Percentiles rank a stretch among this genome's conserved stretches.
Conservation (phyloP, 2,113 vertebrate genomes). For the Pontoporia blainvillei region DNA sequence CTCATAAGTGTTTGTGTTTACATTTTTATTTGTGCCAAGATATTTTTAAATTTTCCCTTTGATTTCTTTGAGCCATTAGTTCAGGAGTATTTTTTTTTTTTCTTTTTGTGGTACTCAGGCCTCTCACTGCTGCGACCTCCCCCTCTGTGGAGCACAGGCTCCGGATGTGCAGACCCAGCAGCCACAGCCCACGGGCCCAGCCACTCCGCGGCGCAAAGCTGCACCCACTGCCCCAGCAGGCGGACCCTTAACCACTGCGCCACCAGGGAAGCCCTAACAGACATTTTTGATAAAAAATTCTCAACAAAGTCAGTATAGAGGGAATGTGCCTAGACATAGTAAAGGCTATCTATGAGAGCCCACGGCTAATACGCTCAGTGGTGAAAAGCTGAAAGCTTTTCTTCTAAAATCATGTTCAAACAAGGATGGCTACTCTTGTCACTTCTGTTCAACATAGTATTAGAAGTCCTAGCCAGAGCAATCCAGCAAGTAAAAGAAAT, state of each 20-base stretch:
- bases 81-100: neutral
- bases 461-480: neutral
- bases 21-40: neutral
- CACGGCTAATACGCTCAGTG: neutral
- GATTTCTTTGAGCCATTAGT: too few species aligned
- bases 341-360: neutral
- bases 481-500: neutral
- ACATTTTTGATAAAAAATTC: neutral
- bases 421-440: neutral
- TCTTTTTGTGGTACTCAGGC: too few species aligned
- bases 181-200: too few species aligned
- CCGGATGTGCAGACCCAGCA: too few species aligned
- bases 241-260: too few species aligned
- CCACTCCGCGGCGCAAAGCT: too few species aligned
- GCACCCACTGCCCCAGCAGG: too few species aligned
- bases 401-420: neutral
- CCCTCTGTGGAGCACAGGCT: too few species aligned
- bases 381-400: neutral
- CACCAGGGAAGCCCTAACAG: neutral
- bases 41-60: too few species aligned
- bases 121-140: too few species aligned
- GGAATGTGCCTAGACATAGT: neutral
- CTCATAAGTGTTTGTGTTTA: neutral
- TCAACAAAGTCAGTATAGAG: neutral
- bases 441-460: neutral